Evolutionary conservation across 2,797 vertebrate species (phyloP).

Genomic region (Pteronotus mesoamericanus): DNA sequence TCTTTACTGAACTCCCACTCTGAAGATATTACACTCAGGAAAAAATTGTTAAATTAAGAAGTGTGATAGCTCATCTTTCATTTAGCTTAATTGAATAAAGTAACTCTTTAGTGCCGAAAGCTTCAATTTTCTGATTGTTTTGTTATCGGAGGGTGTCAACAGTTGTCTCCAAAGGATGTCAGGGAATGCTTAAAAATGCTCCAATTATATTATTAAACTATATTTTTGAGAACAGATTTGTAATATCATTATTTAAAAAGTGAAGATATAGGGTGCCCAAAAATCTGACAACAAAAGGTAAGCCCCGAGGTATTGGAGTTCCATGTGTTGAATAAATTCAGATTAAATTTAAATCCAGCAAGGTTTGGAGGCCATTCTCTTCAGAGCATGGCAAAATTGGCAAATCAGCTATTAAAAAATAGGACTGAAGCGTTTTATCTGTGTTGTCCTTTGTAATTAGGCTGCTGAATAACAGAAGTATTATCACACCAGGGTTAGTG

Average conservation of each 20-base stretch:
- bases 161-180: not conserved
- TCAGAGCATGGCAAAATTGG: conserved; percentile 78
- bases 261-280: not conserved
- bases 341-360: conserved; percentile 78
- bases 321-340: conserved; percentile 68
- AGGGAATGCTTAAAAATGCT: conserved; percentile 16
- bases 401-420: conserved; percentile 80
- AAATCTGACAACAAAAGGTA: conserved; percentile 36
- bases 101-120: not conserved
- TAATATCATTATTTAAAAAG: not conserved
- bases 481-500: conserved; percentile 94
- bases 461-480: conserved; percentile 93
- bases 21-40: not conserved
- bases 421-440: conserved; percentile 83
- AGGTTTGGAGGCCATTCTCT: conserved; percentile 80
- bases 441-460: conserved; percentile 92
- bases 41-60: conserved; percentile 53
- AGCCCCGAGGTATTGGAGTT: conserved; percentile 47
- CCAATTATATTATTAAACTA: not conserved
- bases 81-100: conserved; percentile 61
- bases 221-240: not conserved
- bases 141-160: not conserved
- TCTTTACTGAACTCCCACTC: not conserved
- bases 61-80: conserved; percentile 31
- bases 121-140: not conserved